phyloP scores from a whole-genome alignment of 92 coral and sea anemone species.

The Galaxea fascicularis region DNA sequence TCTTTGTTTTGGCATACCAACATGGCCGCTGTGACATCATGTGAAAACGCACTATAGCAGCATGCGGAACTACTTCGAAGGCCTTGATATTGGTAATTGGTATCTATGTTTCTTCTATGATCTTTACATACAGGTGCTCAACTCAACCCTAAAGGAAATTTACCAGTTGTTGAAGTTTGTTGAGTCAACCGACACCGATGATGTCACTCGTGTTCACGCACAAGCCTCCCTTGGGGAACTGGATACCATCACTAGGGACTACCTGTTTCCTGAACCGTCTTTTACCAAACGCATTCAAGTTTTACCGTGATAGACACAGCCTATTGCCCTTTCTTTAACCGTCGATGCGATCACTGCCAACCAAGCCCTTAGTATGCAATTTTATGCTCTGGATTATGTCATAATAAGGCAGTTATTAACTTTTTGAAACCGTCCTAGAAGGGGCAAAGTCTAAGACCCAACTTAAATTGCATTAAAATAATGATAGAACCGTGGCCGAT shows the following conservation, averaged over 20 bases:
- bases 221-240: slow-evolving; percentile 84
- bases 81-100: too few relatives aligned
- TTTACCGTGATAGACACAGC: slow-evolving; percentile 55
- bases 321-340: neutral
- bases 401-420: too few relatives aligned
- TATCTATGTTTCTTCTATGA: neutral
- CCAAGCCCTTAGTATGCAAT: too few relatives aligned
- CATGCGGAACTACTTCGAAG: too few relatives aligned
- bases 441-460: too few relatives aligned
- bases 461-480: too few relatives aligned
- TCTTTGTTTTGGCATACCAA: too few relatives aligned
- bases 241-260: slow-evolving; percentile 83
- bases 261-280: slow-evolving; percentile 82
- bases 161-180: slow-evolving; percentile 86
- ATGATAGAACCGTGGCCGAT: too few relatives aligned
- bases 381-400: too few relatives aligned
- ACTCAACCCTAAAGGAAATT: slow-evolving; percentile 78
- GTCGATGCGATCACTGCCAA: neutral
- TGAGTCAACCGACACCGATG: slow-evolving; percentile 80
- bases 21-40: too few relatives aligned
- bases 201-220: slow-evolving; percentile 82
- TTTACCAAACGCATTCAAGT: slow-evolving; percentile 83
- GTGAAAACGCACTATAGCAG: too few relatives aligned
- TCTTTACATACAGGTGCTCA: slow-evolving; percentile 64
- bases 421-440: too few relatives aligned